Conservation (phyloP, 2,888 invertebrate genomes). For the Cynaeus angustus region DNA sequence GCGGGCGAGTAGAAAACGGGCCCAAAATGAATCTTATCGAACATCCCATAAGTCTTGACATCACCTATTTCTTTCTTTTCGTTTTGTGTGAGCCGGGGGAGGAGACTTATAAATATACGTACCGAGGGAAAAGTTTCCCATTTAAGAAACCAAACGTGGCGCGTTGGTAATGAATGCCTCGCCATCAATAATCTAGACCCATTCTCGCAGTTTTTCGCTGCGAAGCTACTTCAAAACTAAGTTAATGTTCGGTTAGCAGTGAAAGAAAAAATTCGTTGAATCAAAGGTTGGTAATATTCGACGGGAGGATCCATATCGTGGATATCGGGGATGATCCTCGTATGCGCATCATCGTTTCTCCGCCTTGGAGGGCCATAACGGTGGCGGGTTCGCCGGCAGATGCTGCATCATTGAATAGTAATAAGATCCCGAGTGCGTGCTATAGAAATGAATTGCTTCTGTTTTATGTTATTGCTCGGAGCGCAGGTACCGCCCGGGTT, state of each 20-base stretch:
- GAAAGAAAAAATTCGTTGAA: slow-evolving; percentile 6
- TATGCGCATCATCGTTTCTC: slow-evolving; percentile 50
- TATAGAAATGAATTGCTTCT: slow-evolving; percentile 69
- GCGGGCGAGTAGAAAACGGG: slow-evolving; percentile 59
- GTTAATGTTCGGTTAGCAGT: slow-evolving; percentile 14
- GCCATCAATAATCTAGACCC: slow-evolving; percentile 65
- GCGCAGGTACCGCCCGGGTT: slow-evolving; percentile 62
- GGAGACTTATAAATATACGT: slow-evolving; percentile 71
- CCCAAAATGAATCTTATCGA: slow-evolving; percentile 74
- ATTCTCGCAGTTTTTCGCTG: slow-evolving; percentile 37
- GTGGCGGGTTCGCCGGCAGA: slow-evolving; percentile 59
- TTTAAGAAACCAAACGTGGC: slow-evolving; percentile 70
- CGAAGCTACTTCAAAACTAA: slow-evolving; percentile 40
- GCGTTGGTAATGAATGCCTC: slow-evolving; percentile 65
- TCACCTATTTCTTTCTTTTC: slow-evolving; percentile 72
- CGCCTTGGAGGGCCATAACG: slow-evolving; percentile 65
- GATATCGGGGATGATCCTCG: slow-evolving; percentile 43
- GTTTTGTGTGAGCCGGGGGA: slow-evolving; percentile 69
- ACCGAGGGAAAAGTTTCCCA: slow-evolving; percentile 72
- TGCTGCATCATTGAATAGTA: slow-evolving; percentile 72
- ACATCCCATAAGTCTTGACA: slow-evolving; percentile 74
- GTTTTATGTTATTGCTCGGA: slow-evolving; percentile 67
- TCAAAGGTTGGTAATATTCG: slow-evolving; percentile 44
- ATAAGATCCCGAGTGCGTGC: slow-evolving; percentile 70
- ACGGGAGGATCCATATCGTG: slow-evolving; percentile 46